Base-by-base conservation (phyloP, 2,797 vertebrate genomes). In the Okamejei kenojei region DNA sequence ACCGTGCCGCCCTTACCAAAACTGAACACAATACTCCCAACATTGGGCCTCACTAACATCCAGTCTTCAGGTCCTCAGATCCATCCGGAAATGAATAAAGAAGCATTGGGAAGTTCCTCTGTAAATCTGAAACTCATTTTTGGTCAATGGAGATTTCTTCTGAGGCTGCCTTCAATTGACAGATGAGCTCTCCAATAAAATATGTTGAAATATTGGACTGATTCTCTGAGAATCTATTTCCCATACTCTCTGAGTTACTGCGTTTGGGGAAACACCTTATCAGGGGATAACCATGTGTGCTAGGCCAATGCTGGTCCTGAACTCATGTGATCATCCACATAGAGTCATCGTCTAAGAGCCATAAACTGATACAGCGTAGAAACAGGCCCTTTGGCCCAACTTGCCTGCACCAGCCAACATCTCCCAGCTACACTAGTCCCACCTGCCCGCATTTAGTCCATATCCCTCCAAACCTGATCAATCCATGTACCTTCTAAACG, bases 281-380 rank as follows among this genome's bases (percentile, higher is more conserved):
- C 63, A 86, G 63, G 61, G 82, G 90, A 94, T 93, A 94, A 81
- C 93, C 93, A 93, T 93, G 94, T 94, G 94, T 95, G 95, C 93
- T 94, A 94, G 93, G 71, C 54, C 90, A 65, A 6, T 93, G 7
- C 92, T 68, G 73, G 79, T 38, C 77, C 54, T 91, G 79, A 58
- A 88, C 81, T 79, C 58, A 63, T 3, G 45, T 45, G 45, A 45
- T 45, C 45, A 45, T 45, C 3, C 45, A 45, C 45, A 45, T 2
- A 45, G 45, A 45, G 2, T 45, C 45, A 45, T 45, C 45, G 45
- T 45, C 45, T 2, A 45, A 45, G 45, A 3, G 45, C 4, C 45
- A 45, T 45, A 45, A 2, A 5, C 2, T 45, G 45, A 4, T 45
- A 45, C 45, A 45, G 45, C 2, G 45, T 45, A 45, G 45, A 45